Conservation (phyloP, 2,797 vertebrate genomes). For the Poeciliopsis infans region DNA sequence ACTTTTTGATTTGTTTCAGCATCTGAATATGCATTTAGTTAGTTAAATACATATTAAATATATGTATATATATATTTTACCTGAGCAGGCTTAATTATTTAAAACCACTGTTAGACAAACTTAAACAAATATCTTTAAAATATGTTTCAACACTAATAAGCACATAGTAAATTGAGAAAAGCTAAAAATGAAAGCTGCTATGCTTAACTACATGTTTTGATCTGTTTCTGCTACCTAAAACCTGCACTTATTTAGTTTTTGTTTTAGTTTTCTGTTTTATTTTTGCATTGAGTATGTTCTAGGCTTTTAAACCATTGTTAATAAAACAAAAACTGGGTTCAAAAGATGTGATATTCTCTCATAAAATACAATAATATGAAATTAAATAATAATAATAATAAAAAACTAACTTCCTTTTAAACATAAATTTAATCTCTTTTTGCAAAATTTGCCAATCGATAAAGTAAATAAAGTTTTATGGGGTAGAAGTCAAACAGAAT, state of each 20-base stretch:
- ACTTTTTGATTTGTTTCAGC: background rate
- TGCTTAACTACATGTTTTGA: background rate
- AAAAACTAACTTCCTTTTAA: too few species aligned
- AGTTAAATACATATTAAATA: background rate
- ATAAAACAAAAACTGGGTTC: background rate
- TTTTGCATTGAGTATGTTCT: background rate
- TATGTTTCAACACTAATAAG: background rate
- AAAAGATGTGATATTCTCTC: background rate
- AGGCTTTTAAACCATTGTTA: background rate
- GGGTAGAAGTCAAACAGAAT: background rate
- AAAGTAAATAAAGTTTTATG: background rate
- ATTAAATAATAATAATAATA: background rate
- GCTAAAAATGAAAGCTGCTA: background rate
- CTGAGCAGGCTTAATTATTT: background rate
- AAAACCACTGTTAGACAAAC: background rate
- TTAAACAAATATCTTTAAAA: background rate
- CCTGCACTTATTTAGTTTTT: background rate
- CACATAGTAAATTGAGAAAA: background rate
- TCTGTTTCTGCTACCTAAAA: background rate
- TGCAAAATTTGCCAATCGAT: background rate
- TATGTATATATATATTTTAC: background rate
- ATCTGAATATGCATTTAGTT: background rate
- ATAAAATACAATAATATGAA: background rate
- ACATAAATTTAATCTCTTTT: background rate
- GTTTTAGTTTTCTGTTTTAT: background rate